These are phyloP conservation scores for Anguilla rostrata DNA, from an alignment of 2,113 vertebrate genomes.

Conservation along the genomic window DNA sequence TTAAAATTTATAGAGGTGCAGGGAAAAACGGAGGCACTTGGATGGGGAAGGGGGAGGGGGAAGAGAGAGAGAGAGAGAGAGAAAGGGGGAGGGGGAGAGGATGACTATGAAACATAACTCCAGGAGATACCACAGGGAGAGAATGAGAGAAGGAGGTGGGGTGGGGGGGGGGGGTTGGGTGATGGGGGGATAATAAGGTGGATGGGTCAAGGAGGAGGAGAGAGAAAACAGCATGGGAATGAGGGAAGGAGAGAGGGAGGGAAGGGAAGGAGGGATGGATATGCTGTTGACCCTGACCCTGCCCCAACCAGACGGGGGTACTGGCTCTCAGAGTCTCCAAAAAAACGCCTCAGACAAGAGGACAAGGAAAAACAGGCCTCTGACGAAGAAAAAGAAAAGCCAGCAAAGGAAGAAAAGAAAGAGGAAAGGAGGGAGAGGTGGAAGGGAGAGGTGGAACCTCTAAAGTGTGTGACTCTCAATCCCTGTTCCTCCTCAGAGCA, in stretches of 20 bases:
- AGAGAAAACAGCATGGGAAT: background rate
- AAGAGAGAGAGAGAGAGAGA: constrained; percentile 20
- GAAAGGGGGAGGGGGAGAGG: background rate
- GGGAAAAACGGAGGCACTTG: background rate
- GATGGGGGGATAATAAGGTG: background rate
- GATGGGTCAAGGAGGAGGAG: background rate
- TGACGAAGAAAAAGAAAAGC: background rate
- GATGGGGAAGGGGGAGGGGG: constrained; percentile 19
- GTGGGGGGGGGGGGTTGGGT: background rate
- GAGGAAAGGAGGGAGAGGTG: background rate
- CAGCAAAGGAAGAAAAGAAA: background rate
- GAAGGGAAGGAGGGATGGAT: constrained; percentile 8
- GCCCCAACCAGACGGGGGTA: background rate
- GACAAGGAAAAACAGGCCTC: background rate
- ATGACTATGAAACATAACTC: constrained; percentile 28
- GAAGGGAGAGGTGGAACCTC: background rate
- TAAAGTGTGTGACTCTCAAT: too few species aligned
- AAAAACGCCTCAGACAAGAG: background rate
- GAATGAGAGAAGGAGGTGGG: constrained; percentile 13
- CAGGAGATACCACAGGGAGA: constrained; percentile 30
- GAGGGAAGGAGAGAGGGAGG: background rate
- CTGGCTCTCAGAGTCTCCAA: background rate
- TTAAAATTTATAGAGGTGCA: background rate
- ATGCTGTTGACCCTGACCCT: background rate
- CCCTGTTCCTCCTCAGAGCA: background rate